Conservation (phyloP, 1,140 invertebrate genomes). For the Pomacea maculata region DNA sequence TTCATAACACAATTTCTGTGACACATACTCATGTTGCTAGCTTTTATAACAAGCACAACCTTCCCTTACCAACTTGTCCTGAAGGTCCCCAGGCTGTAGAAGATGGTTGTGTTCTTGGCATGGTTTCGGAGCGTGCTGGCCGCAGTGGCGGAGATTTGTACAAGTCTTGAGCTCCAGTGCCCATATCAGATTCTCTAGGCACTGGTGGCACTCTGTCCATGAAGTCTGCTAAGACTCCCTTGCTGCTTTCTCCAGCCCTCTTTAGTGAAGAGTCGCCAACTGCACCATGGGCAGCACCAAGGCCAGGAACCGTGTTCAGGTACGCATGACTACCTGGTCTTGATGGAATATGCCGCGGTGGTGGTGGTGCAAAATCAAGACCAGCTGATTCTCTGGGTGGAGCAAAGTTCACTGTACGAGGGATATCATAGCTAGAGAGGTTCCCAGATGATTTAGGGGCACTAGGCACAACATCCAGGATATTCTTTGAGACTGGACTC, state of each 20-base stretch:
- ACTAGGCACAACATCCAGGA: constrained; percentile 32
- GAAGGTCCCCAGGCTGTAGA: no score
- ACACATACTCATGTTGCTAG: no score
- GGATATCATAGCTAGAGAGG: constrained; percentile 40
- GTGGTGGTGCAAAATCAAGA: neutral
- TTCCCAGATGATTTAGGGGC: constrained; percentile 19
- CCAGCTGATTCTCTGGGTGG: constrained; percentile 8
- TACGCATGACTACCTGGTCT: constrained; percentile 16
- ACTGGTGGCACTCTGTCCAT: constrained; percentile 10
- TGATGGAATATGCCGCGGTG: neutral
- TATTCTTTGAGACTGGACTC: constrained; percentile 35
- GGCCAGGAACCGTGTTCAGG: constrained; percentile 25
- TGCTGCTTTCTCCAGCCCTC: no score
- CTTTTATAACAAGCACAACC: neutral
- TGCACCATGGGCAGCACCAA: constrained; percentile 5
- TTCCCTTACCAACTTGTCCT: neutral
- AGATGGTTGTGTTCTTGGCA: neutral
- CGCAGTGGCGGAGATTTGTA: constrained; percentile 27
- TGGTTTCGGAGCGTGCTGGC: constrained; percentile 10
- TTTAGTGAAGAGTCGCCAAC: neutral
- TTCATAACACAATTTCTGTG: no score
- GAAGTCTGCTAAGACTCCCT: no score
- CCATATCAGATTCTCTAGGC: constrained; percentile 3
- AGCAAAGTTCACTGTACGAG: constrained; percentile 16
- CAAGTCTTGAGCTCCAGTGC: neutral